Evolutionary conservation across 1,140 invertebrate species (phyloP).

Genomic region (Polypedilum vanderplanki): DNA sequence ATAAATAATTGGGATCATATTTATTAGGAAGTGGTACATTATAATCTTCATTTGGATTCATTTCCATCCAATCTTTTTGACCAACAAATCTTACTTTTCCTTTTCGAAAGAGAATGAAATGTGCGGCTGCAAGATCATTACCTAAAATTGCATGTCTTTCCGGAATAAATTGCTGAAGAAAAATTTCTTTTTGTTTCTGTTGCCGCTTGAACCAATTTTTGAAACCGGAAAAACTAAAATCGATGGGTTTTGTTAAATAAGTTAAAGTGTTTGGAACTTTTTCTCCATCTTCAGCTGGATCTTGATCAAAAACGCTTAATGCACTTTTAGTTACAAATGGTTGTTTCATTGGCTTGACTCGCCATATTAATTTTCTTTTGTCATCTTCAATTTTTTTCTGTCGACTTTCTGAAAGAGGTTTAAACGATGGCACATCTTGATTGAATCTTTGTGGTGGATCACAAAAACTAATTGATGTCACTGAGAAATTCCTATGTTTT

Average conservation of each 20-base stretch:
- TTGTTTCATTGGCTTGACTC: slow-evolving; percentile 43
- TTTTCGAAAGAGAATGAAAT: slow-evolving; percentile 59
- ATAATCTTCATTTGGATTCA: slow-evolving; percentile 40
- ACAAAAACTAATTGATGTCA: not conserved
- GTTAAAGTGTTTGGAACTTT: too few species aligned
- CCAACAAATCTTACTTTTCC: slow-evolving; percentile 54
- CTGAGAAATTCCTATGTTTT: not conserved
- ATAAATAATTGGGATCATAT: slow-evolving; percentile 48
- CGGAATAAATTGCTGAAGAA: slow-evolving; percentile 45
- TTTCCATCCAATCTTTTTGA: not conserved
- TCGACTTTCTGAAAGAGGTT: not conserved
- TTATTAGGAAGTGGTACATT: slow-evolving; percentile 49
- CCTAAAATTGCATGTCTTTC: slow-evolving; percentile 51
- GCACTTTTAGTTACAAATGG: slow-evolving; percentile 44
- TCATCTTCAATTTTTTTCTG: slow-evolving; percentile 37
- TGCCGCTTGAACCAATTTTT: slow-evolving; percentile 44
- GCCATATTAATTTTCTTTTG: slow-evolving; percentile 44
- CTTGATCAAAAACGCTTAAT: slow-evolving; percentile 41
- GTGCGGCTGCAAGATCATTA: slow-evolving; percentile 62
- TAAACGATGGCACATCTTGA: not conserved
- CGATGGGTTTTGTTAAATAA: slow-evolving; percentile 38
- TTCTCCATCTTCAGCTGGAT: too few species aligned
- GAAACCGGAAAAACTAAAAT: slow-evolving; percentile 43
- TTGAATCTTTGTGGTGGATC: not conserved
- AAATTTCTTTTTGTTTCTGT: slow-evolving; percentile 39